Base-by-base conservation (phyloP, 2,113 vertebrate genomes). In the Epinephelus cyanopodus region DNA sequence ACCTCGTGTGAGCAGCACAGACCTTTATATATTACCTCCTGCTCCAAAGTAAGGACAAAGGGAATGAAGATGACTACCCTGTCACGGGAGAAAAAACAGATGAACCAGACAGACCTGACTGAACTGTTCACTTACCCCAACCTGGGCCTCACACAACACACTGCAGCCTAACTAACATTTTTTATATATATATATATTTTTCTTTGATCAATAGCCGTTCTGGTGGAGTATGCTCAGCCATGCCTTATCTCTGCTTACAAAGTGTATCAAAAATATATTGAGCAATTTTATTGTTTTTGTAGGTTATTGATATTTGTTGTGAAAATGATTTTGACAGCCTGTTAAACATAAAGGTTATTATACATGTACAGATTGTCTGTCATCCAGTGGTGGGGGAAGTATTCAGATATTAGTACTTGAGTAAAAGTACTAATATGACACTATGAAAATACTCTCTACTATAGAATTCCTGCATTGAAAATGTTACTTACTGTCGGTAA, bases 11-110 rank as follows among this genome's bases (percentile, higher is more conserved):
- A 90, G 90, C 76, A 23, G 90, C 78, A 23, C 76, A 87, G 91
- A 74, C 85, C 85, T 92, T 94, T 94, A 95, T 91, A 90, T 92
- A 95, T 94, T 86, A 90, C 90, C 90, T 86, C 83, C 85, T 88
- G 90, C 90, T 92, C 88, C 93, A 90, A 94, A 94, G 92, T 92
- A 94, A 95, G 93, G 94, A 94, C 92, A 94, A 94, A 92, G 87
- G 67, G 88, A 95, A 94, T 94, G 90, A 97, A 98, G 97, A 98
- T 98, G 97, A 97, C 93, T 95, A 62, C 84, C 85, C 93, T 93
- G 93, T 93, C 93, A 94, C 48, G 15, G 75, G 68, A 42, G 85
- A 81, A 84, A 53, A 89, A 94, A 94, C 86, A 82, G 83, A 92
- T 93, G 92, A 95, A 95, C 80, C 89, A 93, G 77, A 87, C 89